These are phyloP conservation scores for Ladona fulva DNA, from an alignment of 1,140 invertebrate genomes.

Conservation along the genomic window DNA sequence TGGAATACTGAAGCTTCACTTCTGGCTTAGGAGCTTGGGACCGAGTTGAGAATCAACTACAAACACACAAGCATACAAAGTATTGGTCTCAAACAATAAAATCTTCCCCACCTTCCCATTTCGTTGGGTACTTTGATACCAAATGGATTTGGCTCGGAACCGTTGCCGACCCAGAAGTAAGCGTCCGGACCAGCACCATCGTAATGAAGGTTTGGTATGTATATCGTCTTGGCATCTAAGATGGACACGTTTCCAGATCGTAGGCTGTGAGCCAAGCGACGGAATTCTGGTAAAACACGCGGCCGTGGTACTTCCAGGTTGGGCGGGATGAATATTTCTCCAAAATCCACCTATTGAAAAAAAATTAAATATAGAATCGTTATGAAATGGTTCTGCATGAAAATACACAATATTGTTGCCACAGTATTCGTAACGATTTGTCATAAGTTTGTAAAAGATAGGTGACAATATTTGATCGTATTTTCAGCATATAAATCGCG, in stretches of 20 bases:
- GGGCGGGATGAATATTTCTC: constrained; percentile 66
- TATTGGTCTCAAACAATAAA: too few relatives aligned
- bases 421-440: too few relatives aligned
- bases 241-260: constrained; percentile 85
- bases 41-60: too few relatives aligned
- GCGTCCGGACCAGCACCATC: constrained; percentile 82
- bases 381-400: too few relatives aligned
- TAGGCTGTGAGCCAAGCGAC: constrained; percentile 72
- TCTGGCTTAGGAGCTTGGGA: too few relatives aligned
- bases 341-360: constrained; percentile 69
- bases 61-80: too few relatives aligned
- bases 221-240: constrained; percentile 82
- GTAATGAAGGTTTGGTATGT: constrained; percentile 86
- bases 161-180: constrained; percentile 88
- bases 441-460: too few relatives aligned
- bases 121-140: constrained; percentile 82
- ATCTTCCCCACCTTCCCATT: constrained; percentile 51
- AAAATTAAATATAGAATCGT: too few relatives aligned
- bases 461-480: too few relatives aligned
- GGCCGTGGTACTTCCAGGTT: constrained; percentile 64
- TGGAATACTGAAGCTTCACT: too few relatives aligned
- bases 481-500: too few relatives aligned
- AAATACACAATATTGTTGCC: too few relatives aligned
- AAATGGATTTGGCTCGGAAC: constrained; percentile 65
- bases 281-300: constrained; percentile 71